These are phyloP conservation scores for Oryctolagus cuniculus DNA, from an alignment of 2,113 vertebrate species.

Conservation along the genomic window DNA sequence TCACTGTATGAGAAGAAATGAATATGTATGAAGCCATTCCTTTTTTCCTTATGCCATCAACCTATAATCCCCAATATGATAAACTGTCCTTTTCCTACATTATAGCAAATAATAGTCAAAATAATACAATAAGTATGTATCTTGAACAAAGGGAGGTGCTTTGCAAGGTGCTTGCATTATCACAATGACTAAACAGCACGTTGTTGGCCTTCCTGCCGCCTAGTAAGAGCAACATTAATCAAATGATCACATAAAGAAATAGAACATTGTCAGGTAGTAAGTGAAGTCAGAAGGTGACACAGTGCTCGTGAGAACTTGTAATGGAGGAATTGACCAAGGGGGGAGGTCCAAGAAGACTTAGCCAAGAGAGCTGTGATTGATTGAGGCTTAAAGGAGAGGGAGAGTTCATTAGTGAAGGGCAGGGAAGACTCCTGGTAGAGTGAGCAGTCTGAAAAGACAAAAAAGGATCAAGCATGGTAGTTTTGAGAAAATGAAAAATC, in stretches of 20 bases:
- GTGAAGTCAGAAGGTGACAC: background rate
- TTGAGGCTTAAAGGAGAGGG: background rate
- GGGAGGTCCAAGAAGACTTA: background rate
- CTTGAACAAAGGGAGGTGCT: background rate
- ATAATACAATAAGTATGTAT: background rate
- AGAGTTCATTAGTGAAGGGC: background rate
- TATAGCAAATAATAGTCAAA: conserved; percentile 24
- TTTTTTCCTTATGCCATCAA: background rate
- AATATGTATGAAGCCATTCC: background rate
- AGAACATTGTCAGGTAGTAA: background rate
- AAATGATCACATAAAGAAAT: background rate
- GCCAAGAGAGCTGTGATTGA: background rate
- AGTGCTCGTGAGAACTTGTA: background rate
- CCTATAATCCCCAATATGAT: background rate
- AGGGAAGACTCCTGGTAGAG: background rate
- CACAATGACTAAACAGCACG: background rate
- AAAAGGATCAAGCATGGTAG: background rate
- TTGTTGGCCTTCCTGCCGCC: background rate
- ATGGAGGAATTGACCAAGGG: background rate
- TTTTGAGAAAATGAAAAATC: background rate
- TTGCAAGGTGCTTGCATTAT: background rate
- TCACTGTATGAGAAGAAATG: conserved; percentile 3
- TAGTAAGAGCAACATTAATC: background rate
- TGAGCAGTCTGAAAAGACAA: background rate
- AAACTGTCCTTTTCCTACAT: background rate